A percentile compares a stretch with the other conserved stretches of the same genome.
These are phyloP conservation scores for Hesperia comma DNA, from an alignment of 2,888 invertebrate species.

Conservation along the genomic window DNA sequence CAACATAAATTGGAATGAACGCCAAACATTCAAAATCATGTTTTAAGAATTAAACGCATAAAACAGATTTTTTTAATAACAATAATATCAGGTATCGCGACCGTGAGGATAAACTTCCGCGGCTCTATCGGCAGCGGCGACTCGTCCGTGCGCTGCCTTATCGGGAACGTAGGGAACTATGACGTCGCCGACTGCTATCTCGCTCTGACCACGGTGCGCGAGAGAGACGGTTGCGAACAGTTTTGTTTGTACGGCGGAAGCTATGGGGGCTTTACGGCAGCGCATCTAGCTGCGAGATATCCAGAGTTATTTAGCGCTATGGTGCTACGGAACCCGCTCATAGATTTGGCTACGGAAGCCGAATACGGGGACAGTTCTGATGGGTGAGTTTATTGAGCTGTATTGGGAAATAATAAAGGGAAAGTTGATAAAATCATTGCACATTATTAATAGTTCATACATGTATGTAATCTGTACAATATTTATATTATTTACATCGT, in stretches of 20 bases:
- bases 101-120: slow-evolving; percentile 88
- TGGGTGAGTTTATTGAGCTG: slow-evolving; percentile 85
- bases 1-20: slow-evolving; percentile 7
- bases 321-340: slow-evolving; percentile 91
- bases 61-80: slow-evolving; percentile 3
- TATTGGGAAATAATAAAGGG: too few species aligned
- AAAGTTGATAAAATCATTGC: too few species aligned
- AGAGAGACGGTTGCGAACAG: slow-evolving; percentile 48
- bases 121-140: slow-evolving; percentile 92
- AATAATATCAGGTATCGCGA: slow-evolving; percentile 81
- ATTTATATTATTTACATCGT: too few species aligned
- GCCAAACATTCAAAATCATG: background rate
- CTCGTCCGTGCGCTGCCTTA: slow-evolving; percentile 86
- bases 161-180: slow-evolving; percentile 88
- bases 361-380: slow-evolving; percentile 92
- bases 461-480: too few species aligned
- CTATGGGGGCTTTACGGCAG: slow-evolving; percentile 94
- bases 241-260: slow-evolving; percentile 89
- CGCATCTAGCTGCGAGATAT: slow-evolving; percentile 91
- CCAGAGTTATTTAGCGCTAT: slow-evolving; percentile 90
- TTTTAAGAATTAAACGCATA: background rate
- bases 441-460: too few species aligned
- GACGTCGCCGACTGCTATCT: slow-evolving; percentile 92
- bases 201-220: slow-evolving; percentile 73
- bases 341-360: slow-evolving; percentile 90